These are phyloP conservation scores for Elanus axillaris DNA, from an alignment of 2,113 vertebrate genomes.

Conservation along the genomic window DNA sequence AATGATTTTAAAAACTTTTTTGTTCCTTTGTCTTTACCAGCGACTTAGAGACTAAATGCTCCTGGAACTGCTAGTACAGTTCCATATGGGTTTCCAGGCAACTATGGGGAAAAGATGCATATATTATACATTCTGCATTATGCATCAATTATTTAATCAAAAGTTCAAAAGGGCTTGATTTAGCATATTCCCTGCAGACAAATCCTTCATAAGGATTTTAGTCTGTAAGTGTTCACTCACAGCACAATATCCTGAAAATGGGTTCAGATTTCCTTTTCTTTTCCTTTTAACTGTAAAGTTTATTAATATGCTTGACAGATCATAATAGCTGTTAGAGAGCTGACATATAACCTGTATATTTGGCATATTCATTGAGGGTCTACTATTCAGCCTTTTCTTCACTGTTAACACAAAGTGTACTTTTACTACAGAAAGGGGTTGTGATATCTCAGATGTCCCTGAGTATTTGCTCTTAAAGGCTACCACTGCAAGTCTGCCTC, in stretches of 20 bases:
- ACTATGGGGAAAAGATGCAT: constrained; percentile 39
- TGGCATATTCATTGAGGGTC: not conserved
- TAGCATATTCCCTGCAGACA: constrained; percentile 49
- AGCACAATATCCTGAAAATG: constrained; percentile 20
- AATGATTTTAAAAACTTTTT: constrained; percentile 30
- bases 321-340: not conserved
- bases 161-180: constrained; percentile 67
- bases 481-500: not conserved
- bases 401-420: not conserved
- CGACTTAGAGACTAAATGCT: not conserved
- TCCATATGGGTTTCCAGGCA: constrained; percentile 64
- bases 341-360: not conserved
- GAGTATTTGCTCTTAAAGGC: not conserved
- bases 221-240: constrained; percentile 4
- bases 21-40: constrained; percentile 51
- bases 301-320: constrained; percentile 10
- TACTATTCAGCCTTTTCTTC: not conserved
- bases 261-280: constrained; percentile 10
- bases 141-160: constrained; percentile 67
- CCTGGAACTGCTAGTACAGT: constrained; percentile 22
- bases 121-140: constrained; percentile 53
- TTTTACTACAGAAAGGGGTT: not conserved
- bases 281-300: constrained; percentile 1
- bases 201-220: constrained; percentile 2
- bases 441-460: not conserved